These are phyloP conservation scores for Pseudochirops corinnae DNA, from an alignment of 2,797 vertebrate genomes.

Conservation along the genomic window DNA sequence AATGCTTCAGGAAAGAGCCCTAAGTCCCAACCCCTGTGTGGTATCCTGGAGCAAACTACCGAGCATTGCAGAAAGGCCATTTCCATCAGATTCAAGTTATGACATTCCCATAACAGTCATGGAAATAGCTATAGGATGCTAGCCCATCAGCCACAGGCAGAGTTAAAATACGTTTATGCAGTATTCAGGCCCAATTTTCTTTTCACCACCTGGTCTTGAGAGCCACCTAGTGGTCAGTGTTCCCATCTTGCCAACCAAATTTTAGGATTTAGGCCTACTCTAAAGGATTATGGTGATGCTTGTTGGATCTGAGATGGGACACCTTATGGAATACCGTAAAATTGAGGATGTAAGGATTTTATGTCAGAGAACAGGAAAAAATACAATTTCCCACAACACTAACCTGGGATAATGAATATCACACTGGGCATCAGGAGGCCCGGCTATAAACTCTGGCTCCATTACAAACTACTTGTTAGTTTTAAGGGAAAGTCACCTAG, in stretches of 20 bases:
- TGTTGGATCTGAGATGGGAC: conserved; percentile 56
- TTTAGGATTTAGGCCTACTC: conserved; percentile 18
- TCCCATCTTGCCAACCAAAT: background rate
- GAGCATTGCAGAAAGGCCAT: conserved; percentile 43
- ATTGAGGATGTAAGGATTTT: conserved; percentile 47
- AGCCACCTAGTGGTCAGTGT: conserved; percentile 44
- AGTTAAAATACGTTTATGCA: background rate
- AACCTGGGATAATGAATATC: background rate
- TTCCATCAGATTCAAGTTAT: conserved; percentile 19
- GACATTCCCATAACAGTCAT: background rate
- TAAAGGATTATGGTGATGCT: conserved; percentile 36
- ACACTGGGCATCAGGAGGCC: background rate
- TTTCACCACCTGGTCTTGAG: conserved; percentile 46
- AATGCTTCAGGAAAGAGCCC: background rate
- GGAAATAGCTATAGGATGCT: background rate
- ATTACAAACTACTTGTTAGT: background rate
- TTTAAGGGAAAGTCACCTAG: background rate
- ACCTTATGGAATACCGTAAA: conserved; percentile 1
- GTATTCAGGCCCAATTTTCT: background rate
- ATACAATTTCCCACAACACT: background rate
- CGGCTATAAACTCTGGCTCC: background rate
- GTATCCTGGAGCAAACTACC: background rate
- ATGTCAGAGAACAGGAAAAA: conserved; percentile 33
- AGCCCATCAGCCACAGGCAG: background rate
- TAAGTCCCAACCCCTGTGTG: background rate